Evolutionary conservation across 2,888 invertebrate genomes (phyloP), one percentile per base, ranked within the genome.

Genomic region (Helleia helle): DNA sequence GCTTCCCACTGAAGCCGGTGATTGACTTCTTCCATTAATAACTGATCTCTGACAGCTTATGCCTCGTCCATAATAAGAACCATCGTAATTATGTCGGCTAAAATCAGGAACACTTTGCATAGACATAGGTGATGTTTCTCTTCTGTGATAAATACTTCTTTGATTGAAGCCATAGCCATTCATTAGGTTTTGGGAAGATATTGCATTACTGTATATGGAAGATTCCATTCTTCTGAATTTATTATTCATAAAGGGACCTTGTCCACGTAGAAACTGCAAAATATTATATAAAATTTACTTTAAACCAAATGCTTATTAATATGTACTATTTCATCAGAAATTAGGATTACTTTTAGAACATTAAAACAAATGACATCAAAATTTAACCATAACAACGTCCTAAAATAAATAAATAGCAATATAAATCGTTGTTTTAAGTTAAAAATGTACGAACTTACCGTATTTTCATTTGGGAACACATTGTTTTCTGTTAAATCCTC

Each of bases 1-100:
- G 50, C 70, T 76, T 42, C 68, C 59, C 41, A 70, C 47, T 14
- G 81, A 79, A 50, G 63, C 58, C n/a, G 77, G 65, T 31, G 80
- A 73, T 9, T 65, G 63, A 55, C 65, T 57, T 58, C 73, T 64
- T 5, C 64, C 65, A 62, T 65, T 66, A 29, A 54, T 55, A 13
- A 64, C 52, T 0, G 72, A 71, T 38, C 60, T 58, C 8, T 63
- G 65, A 18, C 63, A 64, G 41, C 59, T 52, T 50, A 60, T 60
- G 7, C 59, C 58, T 41, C 52, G 47, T 12, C 47, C 51, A 46
- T 63, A 54, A 24, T 50, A 52, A 1, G 59, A 55, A 28, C 54
- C 55, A 25, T 59, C 56, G 37, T 58, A 62, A 42, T 61, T 64
- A 4, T 56, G 55, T 1, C 55, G 49, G 40, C 62, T 52, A 28